Evolutionary conservation across 2,888 invertebrate genomes (phyloP).

Genomic region (Aelia acuminata): DNA sequence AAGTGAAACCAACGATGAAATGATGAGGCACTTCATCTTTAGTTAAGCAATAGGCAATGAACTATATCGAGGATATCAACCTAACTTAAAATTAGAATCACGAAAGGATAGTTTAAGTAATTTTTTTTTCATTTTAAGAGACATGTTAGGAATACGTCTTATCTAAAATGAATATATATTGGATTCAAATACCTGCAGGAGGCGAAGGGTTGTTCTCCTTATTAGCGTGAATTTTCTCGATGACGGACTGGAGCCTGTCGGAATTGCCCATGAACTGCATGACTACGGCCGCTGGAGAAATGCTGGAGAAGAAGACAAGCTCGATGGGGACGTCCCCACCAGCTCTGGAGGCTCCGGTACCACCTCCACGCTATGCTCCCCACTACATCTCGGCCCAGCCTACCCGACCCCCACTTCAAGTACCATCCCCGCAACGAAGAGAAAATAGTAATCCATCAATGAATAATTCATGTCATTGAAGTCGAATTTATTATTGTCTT

Average conservation of each 20-base stretch:
- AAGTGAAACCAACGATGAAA: too few relatives aligned
- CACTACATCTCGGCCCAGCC: not conserved
- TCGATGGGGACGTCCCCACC: not conserved
- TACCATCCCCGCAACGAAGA: not conserved
- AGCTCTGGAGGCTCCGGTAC: not conserved
- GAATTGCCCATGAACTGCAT: conserved; percentile 92
- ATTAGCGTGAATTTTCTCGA: conserved; percentile 89
- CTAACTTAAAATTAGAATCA: too few relatives aligned
- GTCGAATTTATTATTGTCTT: not conserved
- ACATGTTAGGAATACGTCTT: not conserved
- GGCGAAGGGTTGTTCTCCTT: conserved; percentile 75
- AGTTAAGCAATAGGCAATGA: too few relatives aligned
- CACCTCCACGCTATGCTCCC: not conserved
- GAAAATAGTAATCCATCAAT: not conserved
- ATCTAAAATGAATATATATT: not conserved
- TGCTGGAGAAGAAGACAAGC: too few relatives aligned
- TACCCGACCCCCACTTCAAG: not conserved
- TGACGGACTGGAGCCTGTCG: conserved; percentile 85
- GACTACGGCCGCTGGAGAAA: not conserved
- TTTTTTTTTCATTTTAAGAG: too few relatives aligned
- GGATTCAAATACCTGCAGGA: not conserved
- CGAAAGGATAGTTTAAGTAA: too few relatives aligned
- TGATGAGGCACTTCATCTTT: too few relatives aligned
- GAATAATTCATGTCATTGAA: not conserved
- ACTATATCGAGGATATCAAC: too few relatives aligned